Conservation (phyloP, 2,797 vertebrate species). For the Peromyscus melanophrys region DNA sequence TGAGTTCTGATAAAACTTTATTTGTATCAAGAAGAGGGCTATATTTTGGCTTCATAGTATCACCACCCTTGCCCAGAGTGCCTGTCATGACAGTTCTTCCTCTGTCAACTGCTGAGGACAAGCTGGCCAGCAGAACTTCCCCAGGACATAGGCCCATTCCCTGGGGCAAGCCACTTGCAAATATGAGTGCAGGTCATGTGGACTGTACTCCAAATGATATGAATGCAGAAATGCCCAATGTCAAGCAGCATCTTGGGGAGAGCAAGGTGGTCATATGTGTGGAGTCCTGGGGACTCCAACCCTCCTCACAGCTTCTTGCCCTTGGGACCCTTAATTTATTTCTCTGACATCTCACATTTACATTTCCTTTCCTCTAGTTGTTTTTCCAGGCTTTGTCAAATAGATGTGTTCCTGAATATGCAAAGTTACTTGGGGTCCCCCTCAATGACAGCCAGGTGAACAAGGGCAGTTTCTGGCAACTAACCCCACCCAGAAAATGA, state of each 20-base stretch:
- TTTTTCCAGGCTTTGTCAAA: not conserved
- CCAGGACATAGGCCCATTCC: fast-evolving
- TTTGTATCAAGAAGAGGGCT: no score
- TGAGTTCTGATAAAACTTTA: not conserved
- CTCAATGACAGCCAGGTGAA: not conserved
- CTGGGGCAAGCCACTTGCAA: not conserved
- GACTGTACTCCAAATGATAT: not conserved
- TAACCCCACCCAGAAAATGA: not conserved
- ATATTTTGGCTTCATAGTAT: fast-evolving
- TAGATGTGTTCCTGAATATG: no score
- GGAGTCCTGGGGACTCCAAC: not conserved
- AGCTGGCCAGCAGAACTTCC: fast-evolving
- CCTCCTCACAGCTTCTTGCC: not conserved
- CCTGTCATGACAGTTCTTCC: fast-evolving
- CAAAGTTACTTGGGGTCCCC: no score
- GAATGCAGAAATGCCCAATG: not conserved
- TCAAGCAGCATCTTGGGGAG: not conserved
- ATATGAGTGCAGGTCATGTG: no score
- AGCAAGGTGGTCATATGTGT: no score
- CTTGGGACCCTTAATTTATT: not conserved
- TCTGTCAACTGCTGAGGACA: fast-evolving
- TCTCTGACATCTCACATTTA: no score
- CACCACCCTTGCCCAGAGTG: not conserved
- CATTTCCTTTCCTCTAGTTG: not conserved
- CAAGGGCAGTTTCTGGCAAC: not conserved